These are phyloP conservation scores for Myioborus melanocephalus DNA, from an alignment of 2,797 vertebrate genomes.

Conservation along the genomic window DNA sequence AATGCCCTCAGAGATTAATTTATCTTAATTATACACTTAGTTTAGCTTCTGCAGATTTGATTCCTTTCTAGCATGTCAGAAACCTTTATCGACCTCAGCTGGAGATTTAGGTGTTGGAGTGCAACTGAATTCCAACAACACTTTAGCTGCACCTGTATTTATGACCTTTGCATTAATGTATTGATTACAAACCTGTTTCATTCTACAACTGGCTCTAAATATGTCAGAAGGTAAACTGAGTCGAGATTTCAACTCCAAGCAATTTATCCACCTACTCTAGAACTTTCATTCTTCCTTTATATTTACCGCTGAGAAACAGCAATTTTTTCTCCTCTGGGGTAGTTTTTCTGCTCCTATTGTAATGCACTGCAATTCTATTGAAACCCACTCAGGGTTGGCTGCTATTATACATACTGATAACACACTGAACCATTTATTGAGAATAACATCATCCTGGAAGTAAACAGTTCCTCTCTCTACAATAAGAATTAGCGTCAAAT, in stretches of 20 bases:
- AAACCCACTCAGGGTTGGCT: not conserved
- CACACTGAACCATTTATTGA: not conserved
- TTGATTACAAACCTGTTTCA: not conserved
- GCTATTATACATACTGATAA: rapidly evolving
- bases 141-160: not conserved
- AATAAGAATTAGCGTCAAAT: not conserved
- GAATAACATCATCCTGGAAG: not conserved
- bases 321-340: not conserved
- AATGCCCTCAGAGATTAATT: not conserved
- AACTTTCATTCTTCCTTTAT: not conserved
- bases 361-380: not conserved
- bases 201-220: not conserved
- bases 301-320: not conserved
- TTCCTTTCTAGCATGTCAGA: not conserved
- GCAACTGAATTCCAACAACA: not conserved
- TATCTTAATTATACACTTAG: not conserved
- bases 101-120: not conserved
- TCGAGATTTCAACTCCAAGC: not conserved
- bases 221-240: not conserved
- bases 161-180: not conserved
- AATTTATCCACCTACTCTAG: not conserved
- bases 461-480: not conserved
- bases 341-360: not conserved
- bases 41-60: not conserved
- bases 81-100: not conserved